Conservation (phyloP, 2,797 vertebrate genomes). For the Diceros bicornis region DNA sequence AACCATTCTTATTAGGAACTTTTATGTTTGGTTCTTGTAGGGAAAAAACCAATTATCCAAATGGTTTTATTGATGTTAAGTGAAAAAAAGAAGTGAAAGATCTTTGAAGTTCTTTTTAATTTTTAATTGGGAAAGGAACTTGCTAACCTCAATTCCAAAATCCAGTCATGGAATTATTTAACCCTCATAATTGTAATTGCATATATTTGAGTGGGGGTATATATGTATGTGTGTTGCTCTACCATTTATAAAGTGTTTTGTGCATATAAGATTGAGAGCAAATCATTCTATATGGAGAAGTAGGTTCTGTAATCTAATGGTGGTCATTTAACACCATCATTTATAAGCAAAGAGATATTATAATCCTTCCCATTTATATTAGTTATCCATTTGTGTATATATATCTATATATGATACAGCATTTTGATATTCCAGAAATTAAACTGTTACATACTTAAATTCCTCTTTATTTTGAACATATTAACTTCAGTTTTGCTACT, state of each 20-base stretch:
- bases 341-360: constrained; percentile 31
- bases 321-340: background rate
- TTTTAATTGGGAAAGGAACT: constrained; percentile 47
- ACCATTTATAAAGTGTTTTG: background rate
- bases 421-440: constrained; percentile 14
- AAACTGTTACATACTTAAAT: background rate
- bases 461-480: background rate
- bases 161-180: background rate
- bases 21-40: constrained; percentile 39
- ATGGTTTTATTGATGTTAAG: background rate
- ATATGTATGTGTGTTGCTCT: background rate
- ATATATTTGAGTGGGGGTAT: background rate
- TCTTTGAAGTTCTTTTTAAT: constrained; percentile 28
- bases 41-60: constrained; percentile 34
- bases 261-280: background rate
- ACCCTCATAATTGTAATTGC: background rate
- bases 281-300: background rate
- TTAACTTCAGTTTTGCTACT: constrained; percentile 45
- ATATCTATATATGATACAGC: background rate
- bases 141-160: background rate
- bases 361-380: background rate
- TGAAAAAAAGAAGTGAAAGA: constrained; percentile 46
- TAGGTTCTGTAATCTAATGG: background rate
- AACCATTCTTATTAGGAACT: background rate
- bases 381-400: background rate